Base-by-base conservation (phyloP, 1,140 invertebrate genomes). In the Arctopsyche grandis region DNA sequence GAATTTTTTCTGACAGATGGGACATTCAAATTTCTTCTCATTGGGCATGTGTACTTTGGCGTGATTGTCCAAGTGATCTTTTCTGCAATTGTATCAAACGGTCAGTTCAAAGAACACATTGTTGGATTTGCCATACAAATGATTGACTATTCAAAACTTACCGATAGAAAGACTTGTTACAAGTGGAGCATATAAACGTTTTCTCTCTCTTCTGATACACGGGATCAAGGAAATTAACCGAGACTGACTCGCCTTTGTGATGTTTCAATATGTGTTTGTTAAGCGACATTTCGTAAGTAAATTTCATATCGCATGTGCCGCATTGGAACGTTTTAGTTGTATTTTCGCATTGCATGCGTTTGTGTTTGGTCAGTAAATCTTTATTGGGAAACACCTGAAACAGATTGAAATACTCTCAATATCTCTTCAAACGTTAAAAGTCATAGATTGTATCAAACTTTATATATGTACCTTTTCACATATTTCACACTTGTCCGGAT, bases 1-100 rank as follows among this genome's bases (percentile, higher is more conserved):
- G 69, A 90, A 91, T 82, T 89, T 89, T 69, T 88, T 86, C 14
- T 88, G 85, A 77, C 90, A 91, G 5, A 88, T 83, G 24, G 87
- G 85, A 74, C 90, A 90, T 79, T 90, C 86, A 76, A 88, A 90
- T 22, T 84, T 83, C 78, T 89, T 89, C 10, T 85, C 85, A 24
- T 85, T 83, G 0, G 86, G 85, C 78, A 86, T 84, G 76, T 91
- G 90, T 43, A 87, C 84, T 43, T 87, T 88, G 14, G 84, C 84
- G 81, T 90, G 90, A 52, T 88, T 88, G 9, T 86, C 86, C 0
- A 90, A 84, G 79, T 89, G 85, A 77, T 89, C 89, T 77, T 88
- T 84, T 86, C 85, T 85, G 85, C 14, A 77, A 76, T 12, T 1
- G 12, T 14, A 66, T 3, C 5, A 66, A 66, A 66, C 19, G 63